These are phyloP conservation scores for Drosophila santomea DNA, from an alignment of 1,140 invertebrate species.

Conservation along the genomic window DNA sequence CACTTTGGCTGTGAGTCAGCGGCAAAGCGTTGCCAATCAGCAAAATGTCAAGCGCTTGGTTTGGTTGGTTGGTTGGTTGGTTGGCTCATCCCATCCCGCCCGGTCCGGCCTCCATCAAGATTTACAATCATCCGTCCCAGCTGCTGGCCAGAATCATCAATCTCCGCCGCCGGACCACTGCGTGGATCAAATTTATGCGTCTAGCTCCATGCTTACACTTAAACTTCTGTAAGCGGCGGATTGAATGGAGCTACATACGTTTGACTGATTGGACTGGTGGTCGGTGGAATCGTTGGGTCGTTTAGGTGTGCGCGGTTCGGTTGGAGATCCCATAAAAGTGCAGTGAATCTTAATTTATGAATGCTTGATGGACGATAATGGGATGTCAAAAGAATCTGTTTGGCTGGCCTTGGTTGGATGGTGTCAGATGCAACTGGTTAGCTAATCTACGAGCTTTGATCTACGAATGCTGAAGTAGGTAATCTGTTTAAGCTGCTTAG, in stretches of 20 bases:
- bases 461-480: background rate
- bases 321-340: conserved; percentile 35
- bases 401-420: background rate
- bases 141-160: conserved; percentile 69
- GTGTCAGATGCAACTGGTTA: conserved; percentile 25
- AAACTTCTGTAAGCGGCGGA: conserved; percentile 28
- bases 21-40: conserved; percentile 55
- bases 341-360: conserved; percentile 37
- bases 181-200: conserved; percentile 63
- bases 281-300: conserved; percentile 7
- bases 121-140: conserved; percentile 65
- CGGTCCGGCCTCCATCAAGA: conserved; percentile 37
- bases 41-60: conserved; percentile 62
- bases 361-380: conserved; percentile 20
- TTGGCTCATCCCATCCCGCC: background rate
- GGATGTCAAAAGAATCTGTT: conserved; percentile 8
- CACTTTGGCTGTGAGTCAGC: conserved; percentile 49
- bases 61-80: too few relatives aligned
- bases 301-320: background rate
- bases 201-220: conserved; percentile 23
- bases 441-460: background rate
- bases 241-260: conserved; percentile 1
- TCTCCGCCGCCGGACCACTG: conserved; percentile 49
- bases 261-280: conserved; percentile 37
- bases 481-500: conserved; percentile 3